Conservation (phyloP, 2,888 invertebrate genomes). For the Phengaris arion region DNA sequence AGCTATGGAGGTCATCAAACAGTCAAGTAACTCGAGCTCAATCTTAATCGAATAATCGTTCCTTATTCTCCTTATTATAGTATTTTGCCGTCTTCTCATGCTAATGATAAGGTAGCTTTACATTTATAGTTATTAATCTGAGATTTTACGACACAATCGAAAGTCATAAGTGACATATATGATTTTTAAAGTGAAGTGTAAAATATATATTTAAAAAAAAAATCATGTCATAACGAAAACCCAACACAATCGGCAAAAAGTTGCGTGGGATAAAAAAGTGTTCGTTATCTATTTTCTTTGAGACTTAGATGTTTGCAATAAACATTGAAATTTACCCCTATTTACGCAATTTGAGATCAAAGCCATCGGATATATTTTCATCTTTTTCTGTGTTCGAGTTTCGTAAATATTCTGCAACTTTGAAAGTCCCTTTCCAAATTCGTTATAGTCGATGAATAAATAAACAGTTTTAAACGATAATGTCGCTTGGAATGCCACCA, state of each 20-base stretch:
- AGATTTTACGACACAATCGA: conserved; percentile 38
- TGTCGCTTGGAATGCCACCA: conserved; percentile 34
- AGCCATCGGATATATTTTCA: not conserved
- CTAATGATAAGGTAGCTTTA: no score
- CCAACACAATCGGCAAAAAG: not conserved
- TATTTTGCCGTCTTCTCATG: conserved; percentile 26
- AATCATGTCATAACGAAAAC: not conserved
- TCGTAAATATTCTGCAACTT: conserved; percentile 22
- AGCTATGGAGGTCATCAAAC: no score
- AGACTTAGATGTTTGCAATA: conserved; percentile 6
- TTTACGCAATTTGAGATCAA: conserved; percentile 11
- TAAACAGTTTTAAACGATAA: conserved; percentile 34
- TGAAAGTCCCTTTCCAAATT: conserved; percentile 9
- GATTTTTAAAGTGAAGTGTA: no score
- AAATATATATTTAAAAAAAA: not conserved
- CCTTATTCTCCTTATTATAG: no score
- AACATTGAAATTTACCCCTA: conserved; percentile 13
- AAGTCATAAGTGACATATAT: conserved; percentile 31
- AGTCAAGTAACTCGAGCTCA: no score
- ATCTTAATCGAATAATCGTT: no score
- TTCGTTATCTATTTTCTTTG: conserved; percentile 5
- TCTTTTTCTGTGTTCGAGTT: conserved; percentile 3
- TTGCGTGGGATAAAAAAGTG: conserved; percentile 5
- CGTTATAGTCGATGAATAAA: conserved; percentile 31
- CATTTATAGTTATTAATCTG: no score